Evolutionary conservation across 2,888 invertebrate species (phyloP).

Genomic region (Dorcus hopei): DNA sequence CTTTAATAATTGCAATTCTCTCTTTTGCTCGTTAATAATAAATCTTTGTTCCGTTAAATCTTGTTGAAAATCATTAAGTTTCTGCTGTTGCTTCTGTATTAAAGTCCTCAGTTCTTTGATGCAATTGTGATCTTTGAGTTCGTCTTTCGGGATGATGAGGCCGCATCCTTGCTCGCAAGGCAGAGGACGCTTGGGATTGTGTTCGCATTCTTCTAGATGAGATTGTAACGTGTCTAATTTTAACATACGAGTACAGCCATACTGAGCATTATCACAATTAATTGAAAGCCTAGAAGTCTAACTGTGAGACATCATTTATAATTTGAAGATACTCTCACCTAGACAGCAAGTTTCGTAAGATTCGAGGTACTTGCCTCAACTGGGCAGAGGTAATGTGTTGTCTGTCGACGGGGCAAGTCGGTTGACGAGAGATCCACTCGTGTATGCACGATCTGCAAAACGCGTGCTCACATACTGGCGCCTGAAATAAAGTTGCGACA

Average conservation of each 20-base stretch:
- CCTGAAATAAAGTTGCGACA: slow-evolving; percentile 54
- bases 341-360: slow-evolving; percentile 86
- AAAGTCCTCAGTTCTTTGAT: slow-evolving; percentile 81
- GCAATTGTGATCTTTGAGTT: slow-evolving; percentile 91
- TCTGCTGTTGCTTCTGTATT: slow-evolving; percentile 82
- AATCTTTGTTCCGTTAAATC: slow-evolving; percentile 84
- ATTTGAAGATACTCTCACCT: slow-evolving; percentile 51
- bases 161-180: slow-evolving; percentile 94
- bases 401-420: slow-evolving; percentile 92
- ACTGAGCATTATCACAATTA: slow-evolving; percentile 84
- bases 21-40: slow-evolving; percentile 83
- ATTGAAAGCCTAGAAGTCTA: slow-evolving; percentile 71
- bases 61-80: slow-evolving; percentile 80
- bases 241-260: slow-evolving; percentile 80
- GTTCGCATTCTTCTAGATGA: slow-evolving; percentile 89
- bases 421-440: slow-evolving; percentile 92
- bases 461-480: slow-evolving; percentile 93
- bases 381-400: slow-evolving; percentile 86
- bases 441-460: slow-evolving; percentile 92
- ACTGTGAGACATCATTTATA: background rate
- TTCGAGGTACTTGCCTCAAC: slow-evolving; percentile 87
- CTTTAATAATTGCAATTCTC: slow-evolving; percentile 84
- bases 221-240: slow-evolving; percentile 83
- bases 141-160: slow-evolving; percentile 91
- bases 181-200: slow-evolving; percentile 90